phyloP scores from a whole-genome alignment of 2,888 invertebrate species.

The Limulus polyphemus region DNA sequence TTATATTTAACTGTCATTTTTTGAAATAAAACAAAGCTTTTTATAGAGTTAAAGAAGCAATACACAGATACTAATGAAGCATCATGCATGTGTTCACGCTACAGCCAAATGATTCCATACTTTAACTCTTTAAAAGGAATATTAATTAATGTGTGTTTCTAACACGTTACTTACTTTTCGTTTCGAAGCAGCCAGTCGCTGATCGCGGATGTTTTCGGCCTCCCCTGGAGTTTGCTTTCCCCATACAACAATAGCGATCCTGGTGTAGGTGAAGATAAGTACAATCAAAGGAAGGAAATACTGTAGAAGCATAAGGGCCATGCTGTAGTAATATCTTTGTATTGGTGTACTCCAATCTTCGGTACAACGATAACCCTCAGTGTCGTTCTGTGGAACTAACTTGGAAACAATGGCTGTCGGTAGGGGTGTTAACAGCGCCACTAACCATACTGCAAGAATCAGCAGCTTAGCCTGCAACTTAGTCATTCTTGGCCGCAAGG shows the following conservation, averaged over 20 bases:
- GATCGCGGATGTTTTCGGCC: conserved; percentile 67
- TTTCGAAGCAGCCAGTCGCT: conserved; percentile 69
- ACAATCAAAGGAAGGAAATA: conserved; percentile 69
- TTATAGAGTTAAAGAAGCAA: too few relatives aligned
- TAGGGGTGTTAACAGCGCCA: conserved; percentile 62
- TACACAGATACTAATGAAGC: too few relatives aligned
- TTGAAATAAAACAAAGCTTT: too few relatives aligned
- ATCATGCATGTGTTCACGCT: too few relatives aligned
- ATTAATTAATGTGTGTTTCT: too few relatives aligned
- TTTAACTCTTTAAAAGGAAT: too few relatives aligned
- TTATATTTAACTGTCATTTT: too few relatives aligned
- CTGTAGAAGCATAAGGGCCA: conserved; percentile 64
- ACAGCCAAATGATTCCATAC: too few relatives aligned
- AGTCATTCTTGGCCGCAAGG: conserved; percentile 64
- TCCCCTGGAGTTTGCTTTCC: conserved; percentile 75
- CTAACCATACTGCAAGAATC: conserved; percentile 57
- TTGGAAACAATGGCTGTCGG: conserved; percentile 63
- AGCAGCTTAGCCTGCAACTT: conserved; percentile 55
- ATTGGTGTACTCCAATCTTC: conserved; percentile 44
- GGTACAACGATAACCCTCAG: conserved; percentile 42
- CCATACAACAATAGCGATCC: conserved; percentile 77
- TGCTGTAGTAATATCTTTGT: conserved; percentile 49
- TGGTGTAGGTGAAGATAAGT: conserved; percentile 68
- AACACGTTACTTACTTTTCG: conserved; percentile 53
- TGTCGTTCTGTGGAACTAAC: conserved; percentile 26